Percentiles rank a stretch among this genome's conserved stretches.
Evolutionary conservation across 1,140 invertebrate genomes (phyloP).

Genomic region (Archegozetes longisetosus): DNA sequence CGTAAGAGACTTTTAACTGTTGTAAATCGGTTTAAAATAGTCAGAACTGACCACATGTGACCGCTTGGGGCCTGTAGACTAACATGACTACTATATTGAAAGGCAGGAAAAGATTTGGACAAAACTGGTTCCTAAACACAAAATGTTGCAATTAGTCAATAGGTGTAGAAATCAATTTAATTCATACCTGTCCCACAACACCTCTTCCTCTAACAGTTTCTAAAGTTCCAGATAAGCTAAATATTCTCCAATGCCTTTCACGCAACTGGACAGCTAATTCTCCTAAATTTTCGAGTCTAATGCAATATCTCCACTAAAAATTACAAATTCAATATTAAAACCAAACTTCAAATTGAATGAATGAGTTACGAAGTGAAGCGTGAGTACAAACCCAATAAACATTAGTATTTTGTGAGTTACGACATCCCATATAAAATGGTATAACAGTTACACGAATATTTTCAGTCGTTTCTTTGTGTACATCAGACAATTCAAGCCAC

Average conservation of each 20-base stretch:
- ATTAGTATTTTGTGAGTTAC: slow-evolving; percentile 62
- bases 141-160: slow-evolving; percentile 12
- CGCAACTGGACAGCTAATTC: slow-evolving; percentile 72
- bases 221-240: slow-evolving; percentile 79
- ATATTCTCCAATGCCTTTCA: slow-evolving; percentile 91
- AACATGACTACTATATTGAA: slow-evolving; percentile 94
- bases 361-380: not conserved
- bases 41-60: slow-evolving; percentile 72
- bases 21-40: slow-evolving; percentile 18
- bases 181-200: slow-evolving; percentile 66
- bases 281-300: slow-evolving; percentile 83
- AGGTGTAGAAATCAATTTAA: too few relatives aligned
- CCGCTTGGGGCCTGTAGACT: slow-evolving; percentile 91
- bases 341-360: slow-evolving; percentile 5
- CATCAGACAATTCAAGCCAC: slow-evolving; percentile 87
- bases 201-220: slow-evolving; percentile 85
- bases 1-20: not conserved
- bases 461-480: slow-evolving; percentile 95
- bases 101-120: slow-evolving; percentile 68
- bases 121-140: slow-evolving; percentile 59
- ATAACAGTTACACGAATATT: slow-evolving; percentile 88
- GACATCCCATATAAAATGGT: slow-evolving; percentile 90
- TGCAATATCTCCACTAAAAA: slow-evolving; percentile 84
- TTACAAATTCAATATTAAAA: slow-evolving; percentile 18
- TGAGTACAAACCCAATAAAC: slow-evolving; percentile 66